phyloP scores from a whole-genome alignment of 2,113 vertebrate species.

The Gambusia affinis region DNA sequence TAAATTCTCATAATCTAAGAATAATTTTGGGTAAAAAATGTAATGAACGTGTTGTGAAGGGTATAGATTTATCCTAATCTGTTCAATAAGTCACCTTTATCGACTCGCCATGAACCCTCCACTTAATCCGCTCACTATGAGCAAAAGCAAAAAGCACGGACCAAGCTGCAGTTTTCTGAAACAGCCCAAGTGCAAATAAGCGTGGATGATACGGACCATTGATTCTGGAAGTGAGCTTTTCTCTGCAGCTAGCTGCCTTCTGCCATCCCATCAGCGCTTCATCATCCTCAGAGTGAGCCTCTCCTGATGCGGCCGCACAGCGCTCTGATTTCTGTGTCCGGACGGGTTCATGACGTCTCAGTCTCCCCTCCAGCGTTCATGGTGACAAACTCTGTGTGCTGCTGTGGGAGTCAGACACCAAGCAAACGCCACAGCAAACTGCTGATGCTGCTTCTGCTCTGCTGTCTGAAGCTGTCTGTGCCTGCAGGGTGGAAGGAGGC shows the following conservation, averaged over 20 bases:
- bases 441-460: slow-evolving; percentile 48
- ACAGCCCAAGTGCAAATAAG: slow-evolving; percentile 63
- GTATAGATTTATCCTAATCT: too few species aligned
- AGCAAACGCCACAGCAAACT: slow-evolving; percentile 30
- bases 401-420: slow-evolving; percentile 40
- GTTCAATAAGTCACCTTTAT: too few species aligned
- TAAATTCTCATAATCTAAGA: too few species aligned
- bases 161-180: slow-evolving; percentile 60
- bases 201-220: slow-evolving; percentile 62
- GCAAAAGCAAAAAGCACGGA: slow-evolving; percentile 42
- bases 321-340: slow-evolving; percentile 59
- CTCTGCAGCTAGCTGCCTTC: slow-evolving; percentile 59
- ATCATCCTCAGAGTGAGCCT: slow-evolving; percentile 62
- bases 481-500: slow-evolving; percentile 58
- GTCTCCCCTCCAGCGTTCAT: slow-evolving; percentile 31
- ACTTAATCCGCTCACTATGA: slow-evolving; percentile 24
- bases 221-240: slow-evolving; percentile 67
- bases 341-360: slow-evolving; percentile 49
- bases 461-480: slow-evolving; percentile 57
- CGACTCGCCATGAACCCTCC: slow-evolving; percentile 47
- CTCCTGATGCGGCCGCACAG: slow-evolving; percentile 56
- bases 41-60: too few species aligned
- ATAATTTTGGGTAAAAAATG: too few species aligned
- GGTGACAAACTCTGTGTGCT: slow-evolving; percentile 38
- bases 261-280: slow-evolving; percentile 60